Conservation (phyloP, 2,888 invertebrate genomes). For the Rhyacophila evoluta region DNA sequence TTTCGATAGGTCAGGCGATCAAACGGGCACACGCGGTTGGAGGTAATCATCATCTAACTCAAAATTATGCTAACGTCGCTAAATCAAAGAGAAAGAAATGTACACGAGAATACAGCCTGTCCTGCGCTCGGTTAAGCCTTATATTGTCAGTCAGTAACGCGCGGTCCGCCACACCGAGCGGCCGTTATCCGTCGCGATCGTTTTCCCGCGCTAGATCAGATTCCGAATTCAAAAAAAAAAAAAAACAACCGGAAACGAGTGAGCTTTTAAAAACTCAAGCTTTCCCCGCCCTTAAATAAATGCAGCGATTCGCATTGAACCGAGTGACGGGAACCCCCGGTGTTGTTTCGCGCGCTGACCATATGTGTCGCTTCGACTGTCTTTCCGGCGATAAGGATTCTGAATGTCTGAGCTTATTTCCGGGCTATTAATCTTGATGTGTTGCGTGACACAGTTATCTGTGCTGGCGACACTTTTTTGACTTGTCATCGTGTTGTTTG, state of each 20-base stretch:
- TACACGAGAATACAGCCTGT: neutral
- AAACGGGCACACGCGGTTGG: neutral
- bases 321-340: constrained; percentile 33
- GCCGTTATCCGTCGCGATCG: constrained; percentile 38
- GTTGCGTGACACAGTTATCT: constrained; percentile 47
- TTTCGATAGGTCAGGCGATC: neutral
- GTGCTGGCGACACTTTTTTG: constrained; percentile 12
- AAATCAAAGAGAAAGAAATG: constrained; percentile 36
- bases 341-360: constrained; percentile 33
- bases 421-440: constrained; percentile 41
- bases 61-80: constrained; percentile 31
- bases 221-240: neutral
- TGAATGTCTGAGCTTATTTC: constrained; percentile 32
- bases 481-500: constrained; percentile 23
- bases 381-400: constrained; percentile 35
- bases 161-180: constrained; percentile 51
- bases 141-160: constrained; percentile 44
- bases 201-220: neutral
- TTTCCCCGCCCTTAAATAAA: constrained; percentile 19
- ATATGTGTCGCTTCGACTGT: constrained; percentile 28
- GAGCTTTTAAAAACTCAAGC: neutral
- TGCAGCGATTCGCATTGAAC: constrained; percentile 36
- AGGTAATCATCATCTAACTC: neutral
- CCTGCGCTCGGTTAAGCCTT: neutral
- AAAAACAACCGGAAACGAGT: neutral